Base-by-base conservation (phyloP, 2,797 vertebrate species). In the Poeciliopsis paucimaculata region DNA sequence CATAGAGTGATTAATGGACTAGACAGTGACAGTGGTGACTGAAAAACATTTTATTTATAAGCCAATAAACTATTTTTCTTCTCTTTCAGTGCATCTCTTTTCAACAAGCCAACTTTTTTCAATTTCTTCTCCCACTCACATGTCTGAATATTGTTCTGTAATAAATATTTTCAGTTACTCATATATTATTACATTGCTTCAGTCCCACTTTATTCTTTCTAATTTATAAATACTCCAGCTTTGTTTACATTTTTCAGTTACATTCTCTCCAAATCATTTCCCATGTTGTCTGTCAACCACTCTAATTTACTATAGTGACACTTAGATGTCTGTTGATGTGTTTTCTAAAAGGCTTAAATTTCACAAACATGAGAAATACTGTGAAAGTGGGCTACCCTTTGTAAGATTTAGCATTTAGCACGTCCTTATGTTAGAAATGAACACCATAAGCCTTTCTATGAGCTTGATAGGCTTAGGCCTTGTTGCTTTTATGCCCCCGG, bases 11-110 rank as follows among this genome's bases (percentile, higher is more conserved):
- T 72, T 86, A 77, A 81, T 80, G 75, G 47, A 76, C 72, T n/a
- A 70, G 66, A 86, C 84, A 75, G 82, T 85, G 76, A 73, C 75
- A 57, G 80, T 86, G 79, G 34, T 90, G 86, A 88, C 82, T 62
- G 53, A 39, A 71, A 75, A 80, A 84, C 73, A 84, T 80, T 82
- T 16, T 39, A 75, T 73, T 70, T 39, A 66, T 64, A 64, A 90
- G 64, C 60, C 43, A 80, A 45, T 51, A 34, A 73, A 53, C 41
- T 70, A 77, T 74, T 75, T 77, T 77, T 82, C 55, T 80, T n/a
- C 11, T 10, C 31, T 78, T 43, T 57, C 34, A n/a, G 46, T 43
- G 18, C 47, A 39, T 9, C 41, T 64, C 75, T 77, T 60, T 66
- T 70, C 13, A 18, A 36, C 45, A 77, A 57, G 34, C n/a, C 34